These are phyloP conservation scores for Napeogenes inachia DNA, from an alignment of 2,888 invertebrate genomes.

Conservation along the genomic window DNA sequence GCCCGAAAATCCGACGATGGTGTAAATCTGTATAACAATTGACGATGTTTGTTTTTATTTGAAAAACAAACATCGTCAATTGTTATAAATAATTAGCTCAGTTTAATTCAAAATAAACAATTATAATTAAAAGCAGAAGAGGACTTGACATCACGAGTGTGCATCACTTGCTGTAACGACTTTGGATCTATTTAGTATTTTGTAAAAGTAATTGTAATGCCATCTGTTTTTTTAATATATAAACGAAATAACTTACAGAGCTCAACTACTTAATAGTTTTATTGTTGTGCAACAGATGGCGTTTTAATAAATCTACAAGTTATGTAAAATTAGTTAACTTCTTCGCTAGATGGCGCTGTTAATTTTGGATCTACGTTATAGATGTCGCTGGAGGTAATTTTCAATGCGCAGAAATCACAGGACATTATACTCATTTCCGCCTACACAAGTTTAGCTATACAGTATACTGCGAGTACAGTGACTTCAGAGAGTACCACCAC, in stretches of 20 bases:
- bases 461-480: constrained; percentile 24
- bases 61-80: too few species aligned
- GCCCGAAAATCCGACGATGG: too few species aligned
- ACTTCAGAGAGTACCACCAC: constrained; percentile 24
- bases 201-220: not conserved
- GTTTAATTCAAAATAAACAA: too few species aligned
- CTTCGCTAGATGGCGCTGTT: constrained; percentile 13
- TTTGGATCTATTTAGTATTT: too few species aligned
- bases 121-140: too few species aligned
- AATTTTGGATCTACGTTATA: not conserved
- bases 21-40: too few species aligned
- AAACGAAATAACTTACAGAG: not conserved
- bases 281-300: constrained; percentile 7
- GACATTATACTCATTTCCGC: constrained; percentile 31
- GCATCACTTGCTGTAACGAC: too few species aligned
- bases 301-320: constrained; percentile 4
- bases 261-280: not conserved
- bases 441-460: constrained; percentile 31
- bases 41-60: too few species aligned
- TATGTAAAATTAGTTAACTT: not conserved
- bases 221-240: constrained; percentile 1
- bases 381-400: constrained; percentile 20
- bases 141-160: too few species aligned
- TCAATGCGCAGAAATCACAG: constrained; percentile 24
- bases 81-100: too few species aligned